A percentile compares a stretch with the other conserved stretches of the same genome.
phyloP scores from a whole-genome alignment of 2,113 vertebrate genomes.

The Ailuropoda melanoleuca region DNA sequence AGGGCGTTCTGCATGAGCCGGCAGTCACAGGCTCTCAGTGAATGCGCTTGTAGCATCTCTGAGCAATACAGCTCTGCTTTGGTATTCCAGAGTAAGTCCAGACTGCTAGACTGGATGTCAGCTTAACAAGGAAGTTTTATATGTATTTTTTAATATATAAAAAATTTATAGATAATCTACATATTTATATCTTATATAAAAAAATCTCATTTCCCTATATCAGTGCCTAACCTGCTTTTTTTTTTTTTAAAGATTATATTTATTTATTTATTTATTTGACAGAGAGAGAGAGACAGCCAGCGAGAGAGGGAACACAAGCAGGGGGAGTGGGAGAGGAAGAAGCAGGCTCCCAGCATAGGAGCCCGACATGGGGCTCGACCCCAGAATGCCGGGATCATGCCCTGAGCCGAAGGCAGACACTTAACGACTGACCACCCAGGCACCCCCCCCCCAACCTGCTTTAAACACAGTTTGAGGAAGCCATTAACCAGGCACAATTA shows the following conservation, averaged over 20 bases:
- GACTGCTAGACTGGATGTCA: neutral
- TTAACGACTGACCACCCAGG: too few species aligned
- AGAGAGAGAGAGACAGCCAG: too few species aligned
- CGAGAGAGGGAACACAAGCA: too few species aligned
- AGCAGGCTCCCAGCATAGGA: too few species aligned
- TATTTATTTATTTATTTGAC: too few species aligned
- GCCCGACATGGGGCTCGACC: too few species aligned
- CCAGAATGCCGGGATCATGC: too few species aligned
- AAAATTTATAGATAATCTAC: neutral
- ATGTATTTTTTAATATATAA: neutral
- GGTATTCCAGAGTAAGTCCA: neutral
- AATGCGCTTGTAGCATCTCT: too few species aligned
- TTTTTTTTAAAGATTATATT: too few species aligned
- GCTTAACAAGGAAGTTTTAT: neutral
- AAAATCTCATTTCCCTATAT: conserved; percentile 37
- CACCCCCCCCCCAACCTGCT: conserved; percentile 1
- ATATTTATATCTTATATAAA: neutral
- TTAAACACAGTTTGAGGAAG: conserved; percentile 50
- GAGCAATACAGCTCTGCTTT: neutral
- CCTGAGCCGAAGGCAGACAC: too few species aligned
- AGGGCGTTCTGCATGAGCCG: neutral
- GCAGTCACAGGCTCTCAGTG: neutral
- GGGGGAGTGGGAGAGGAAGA: too few species aligned
- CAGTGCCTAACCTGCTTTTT: conserved; percentile 43
- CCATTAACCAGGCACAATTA: neutral